phyloP scores from a whole-genome alignment of 2,888 invertebrate genomes.

The Priapulus caudatus region DNA sequence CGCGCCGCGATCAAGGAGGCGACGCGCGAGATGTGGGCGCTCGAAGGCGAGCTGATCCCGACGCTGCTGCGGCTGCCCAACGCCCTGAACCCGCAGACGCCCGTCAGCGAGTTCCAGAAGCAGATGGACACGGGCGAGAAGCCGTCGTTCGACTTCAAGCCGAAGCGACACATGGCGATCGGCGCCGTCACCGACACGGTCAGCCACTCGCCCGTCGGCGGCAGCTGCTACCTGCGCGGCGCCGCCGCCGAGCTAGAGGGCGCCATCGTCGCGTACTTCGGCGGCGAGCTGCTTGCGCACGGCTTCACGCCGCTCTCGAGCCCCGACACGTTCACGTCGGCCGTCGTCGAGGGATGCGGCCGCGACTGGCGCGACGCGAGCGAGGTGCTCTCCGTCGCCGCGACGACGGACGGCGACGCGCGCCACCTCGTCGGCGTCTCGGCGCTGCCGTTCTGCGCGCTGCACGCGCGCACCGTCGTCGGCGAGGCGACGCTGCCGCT shows the following conservation, averaged over 20 bases:
- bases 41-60: not conserved
- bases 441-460: slow-evolving; percentile 58
- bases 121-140: too few species aligned
- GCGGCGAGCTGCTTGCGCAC: slow-evolving; percentile 28
- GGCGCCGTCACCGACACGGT: not conserved
- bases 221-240: not conserved
- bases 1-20: not conserved
- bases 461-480: slow-evolving; percentile 54
- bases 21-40: not conserved
- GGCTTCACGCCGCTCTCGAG: slow-evolving; percentile 56
- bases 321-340: slow-evolving; percentile 61
- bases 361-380: slow-evolving; percentile 46
- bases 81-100: not conserved
- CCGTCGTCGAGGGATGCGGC: slow-evolving; percentile 61
- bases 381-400: slow-evolving; percentile 49
- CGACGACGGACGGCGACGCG: slow-evolving; percentile 45
- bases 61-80: not conserved
- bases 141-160: not conserved
- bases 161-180: not conserved
- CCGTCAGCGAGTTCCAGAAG: too few species aligned
- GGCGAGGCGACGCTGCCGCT: slow-evolving; percentile 50
- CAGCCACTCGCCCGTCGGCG: not conserved
- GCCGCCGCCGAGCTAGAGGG: not conserved
- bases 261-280: not conserved
- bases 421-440: slow-evolving; percentile 60